Evolutionary conservation across 2,113 vertebrate species (phyloP), one percentile per base, ranked within the genome.

Genomic region (Suricata suricatta): DNA sequence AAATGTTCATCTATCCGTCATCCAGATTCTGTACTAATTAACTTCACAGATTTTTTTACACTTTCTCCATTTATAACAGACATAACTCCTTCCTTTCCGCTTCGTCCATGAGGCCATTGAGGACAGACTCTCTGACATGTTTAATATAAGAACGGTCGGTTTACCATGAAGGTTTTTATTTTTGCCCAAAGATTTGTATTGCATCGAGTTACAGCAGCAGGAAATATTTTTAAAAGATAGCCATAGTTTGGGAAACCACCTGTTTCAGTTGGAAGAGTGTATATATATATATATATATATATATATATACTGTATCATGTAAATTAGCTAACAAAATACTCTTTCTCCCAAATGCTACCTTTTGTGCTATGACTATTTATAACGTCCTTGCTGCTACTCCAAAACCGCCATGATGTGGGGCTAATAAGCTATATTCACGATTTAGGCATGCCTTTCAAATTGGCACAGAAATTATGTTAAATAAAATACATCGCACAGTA

Each of bases 251-350:
- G 57, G 57, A 87, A 84, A 64, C 96, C 97, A 94, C 93, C 92
- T 97, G 97, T 31, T 97, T 93, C 35, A 14, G 14, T 72, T 93
- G 94, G 95, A 94, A 93, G 71, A 83, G 1, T 16, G n/a, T 25
- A 69, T 50, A 54, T 54, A 38, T 25, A 69, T 35, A 79, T 52
- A 38, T 21, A 33, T 57, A 76, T 50, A 54, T 54, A 38, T 25
- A 69, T 35, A 79, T 52, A 38, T 21, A 33, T 57, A 76, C 57
- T 3, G 12, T 57, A 33, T 31, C 81, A 35, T 29, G 52, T 76
- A 90, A 90, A 44, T 52, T 35, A 35, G 76, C 93, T 35, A 74
- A 50, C 89, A 79, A 93, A 93, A 92, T n/a, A 66, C 47, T 66
- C 69, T 76, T 74, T 69, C 94, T 94, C 88, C 93, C 96, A 85